Base-by-base conservation (phyloP, 30 jellyfish, hydroid and myxozoan genomes). In the Turritopsis rubra region DNA sequence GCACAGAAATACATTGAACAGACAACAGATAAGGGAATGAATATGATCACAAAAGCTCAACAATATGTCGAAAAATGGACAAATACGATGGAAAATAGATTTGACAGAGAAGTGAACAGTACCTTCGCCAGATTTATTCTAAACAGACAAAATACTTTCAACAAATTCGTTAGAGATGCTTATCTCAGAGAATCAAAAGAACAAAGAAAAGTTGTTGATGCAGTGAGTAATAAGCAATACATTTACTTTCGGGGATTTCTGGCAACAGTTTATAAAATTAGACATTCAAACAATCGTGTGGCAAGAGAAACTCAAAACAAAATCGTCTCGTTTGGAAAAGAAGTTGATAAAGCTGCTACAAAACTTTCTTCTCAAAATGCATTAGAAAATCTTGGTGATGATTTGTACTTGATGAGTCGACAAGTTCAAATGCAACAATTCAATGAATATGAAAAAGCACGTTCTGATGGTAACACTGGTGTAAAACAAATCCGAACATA, bases 381-480 rank as follows among this genome's bases (percentile, higher is more conserved):
- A 7, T n/a, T 27, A 0, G 77, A 68, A n/a, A 68, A 27, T 27
- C 28, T 74, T 29, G 82, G 65, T 74, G 82, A 29, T 23, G 82
- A 74, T 13, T 29, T 74, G 65, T 74, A 74, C n/a, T 13, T 29
- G 27, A 8, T 29, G 27, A 74, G 65, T 74, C 72, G 82, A 24
- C 82, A 74, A 74, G 65, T 74, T 28, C 82, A 74, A 74, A 13
- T 74, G 82, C 82, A 74, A 74, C 82, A 74, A 29, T 74, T 74
- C 72, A 26, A 74, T 9, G 82, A 74, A 29, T 74, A 24, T 23
- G 82, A 74, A 41, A 74, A 74, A 74, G 82, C 82, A 23, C 53
- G 82, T n/a, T 74, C 82, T 7, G 82, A 74, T 74, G 82, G 82
- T 23, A 24, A 74, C 41, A n/a, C 82, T 13, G 82, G 82, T n/a